Evolutionary conservation across 2,113 vertebrate genomes (phyloP), one percentile per base, ranked within the genome.

Genomic region (Barbus barbus): DNA sequence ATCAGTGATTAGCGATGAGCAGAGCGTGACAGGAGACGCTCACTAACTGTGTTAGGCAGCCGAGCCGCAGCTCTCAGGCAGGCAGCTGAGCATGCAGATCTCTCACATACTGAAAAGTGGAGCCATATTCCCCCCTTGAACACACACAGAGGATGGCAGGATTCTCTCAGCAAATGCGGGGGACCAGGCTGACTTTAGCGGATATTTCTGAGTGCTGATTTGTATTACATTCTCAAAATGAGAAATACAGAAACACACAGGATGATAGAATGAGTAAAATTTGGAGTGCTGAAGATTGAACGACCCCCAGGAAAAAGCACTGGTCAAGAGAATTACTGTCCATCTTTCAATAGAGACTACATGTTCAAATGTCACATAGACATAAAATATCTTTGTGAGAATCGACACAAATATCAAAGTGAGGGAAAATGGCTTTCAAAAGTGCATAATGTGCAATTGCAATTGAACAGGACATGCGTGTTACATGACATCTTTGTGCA

Each of bases 371-470:
- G 16, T 53, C 83, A 90, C 91, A 90, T 67, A 60, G 87, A 87
- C 83, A 87, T 85, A 75, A 89, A 87, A 91, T 89, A 90, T 90
- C 88, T 90, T 87, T 90, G 84, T 89, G 84, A 84, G 53, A 79
- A 80, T 83, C 56, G 44, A 85, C 82, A 88, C 65, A 90, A 74
- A 83, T 85, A 88, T 92, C 90, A 56, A 92, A 92, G 94, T 94
- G 95, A 95, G 96, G 97, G 97, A 96, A 96, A 95, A 93, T 96
- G 96, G 96, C 97, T 97, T 96, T 97, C 91, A 94, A 92, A 93
- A 95, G 96, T 95, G 95, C 94, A 90, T 91, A 94, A 92, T 94
- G 91, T 93, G 93, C 95, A 95, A 93, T 92, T 90, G 94, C 95
- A 94, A 91, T 92, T 93, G 92, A 89, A 88, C 88, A 92, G 88